Percentiles rank a stretch among this genome's conserved stretches.
These are phyloP conservation scores for Pempheris klunzingeri DNA, from an alignment of 2,797 vertebrate species.

Conservation along the genomic window DNA sequence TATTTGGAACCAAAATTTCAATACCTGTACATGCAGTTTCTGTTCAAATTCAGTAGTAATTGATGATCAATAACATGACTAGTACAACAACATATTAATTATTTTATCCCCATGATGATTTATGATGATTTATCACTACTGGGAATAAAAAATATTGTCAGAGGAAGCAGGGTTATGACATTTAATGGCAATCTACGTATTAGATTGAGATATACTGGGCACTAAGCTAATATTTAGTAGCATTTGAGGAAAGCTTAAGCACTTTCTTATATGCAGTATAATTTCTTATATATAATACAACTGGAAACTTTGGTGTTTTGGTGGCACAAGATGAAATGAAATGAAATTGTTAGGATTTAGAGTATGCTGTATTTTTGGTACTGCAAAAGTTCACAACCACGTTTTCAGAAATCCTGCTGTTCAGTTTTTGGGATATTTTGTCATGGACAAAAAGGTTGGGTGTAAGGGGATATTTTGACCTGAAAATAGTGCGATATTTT, in stretches of 20 bases:
- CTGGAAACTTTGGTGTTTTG: not conserved
- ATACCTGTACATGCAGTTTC: not conserved
- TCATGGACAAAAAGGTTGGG: not conserved
- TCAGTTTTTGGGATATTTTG: not conserved
- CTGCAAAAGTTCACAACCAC: not conserved
- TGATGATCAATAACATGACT: too few relatives aligned
- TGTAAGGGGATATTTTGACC: too few relatives aligned
- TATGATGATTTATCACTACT: not conserved
- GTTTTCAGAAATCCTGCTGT: too few relatives aligned
- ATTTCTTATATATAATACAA: not conserved
- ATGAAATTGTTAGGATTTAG: not conserved
- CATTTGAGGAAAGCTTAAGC: not conserved
- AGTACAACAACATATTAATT: not conserved
- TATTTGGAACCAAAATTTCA: too few relatives aligned
- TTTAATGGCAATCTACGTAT: not conserved
- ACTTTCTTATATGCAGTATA: not conserved
- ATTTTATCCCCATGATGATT: too few relatives aligned
- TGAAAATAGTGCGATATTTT: not conserved
- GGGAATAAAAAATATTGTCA: not conserved
- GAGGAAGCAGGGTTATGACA: not conserved
- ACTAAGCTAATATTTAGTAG: not conserved
- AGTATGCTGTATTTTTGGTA: not conserved
- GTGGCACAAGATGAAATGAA: not conserved
- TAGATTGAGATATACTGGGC: not conserved
- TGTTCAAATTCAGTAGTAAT: not conserved